Evolutionary conservation across 1,140 invertebrate genomes (phyloP), one percentile per base, ranked within the genome.

Genomic region (Drosophila pseudoobscura): DNA sequence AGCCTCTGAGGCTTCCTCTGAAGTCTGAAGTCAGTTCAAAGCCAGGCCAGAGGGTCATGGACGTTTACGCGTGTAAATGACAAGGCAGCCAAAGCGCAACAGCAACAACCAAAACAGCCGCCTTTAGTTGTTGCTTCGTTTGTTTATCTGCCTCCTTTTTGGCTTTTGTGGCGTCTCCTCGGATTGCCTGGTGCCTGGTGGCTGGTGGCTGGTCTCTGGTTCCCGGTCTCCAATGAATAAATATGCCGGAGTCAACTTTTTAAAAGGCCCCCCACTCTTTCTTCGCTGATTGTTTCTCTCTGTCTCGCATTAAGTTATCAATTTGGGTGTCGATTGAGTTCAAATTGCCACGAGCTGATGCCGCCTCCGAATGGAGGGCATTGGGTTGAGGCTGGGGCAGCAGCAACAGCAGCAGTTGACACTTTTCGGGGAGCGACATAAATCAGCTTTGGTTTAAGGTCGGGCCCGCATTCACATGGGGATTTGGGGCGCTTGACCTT

Each of bases 31-130:
- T 78, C 68, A 60, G 63, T 71, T 41, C 66, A 62, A 75, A 63
- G 77, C 56, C 82, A 53, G 83, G 83, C 82, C 82, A 87, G 72
- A 87, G 82, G 82, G 83, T 87, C 82, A 87, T 41, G 82, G 82
- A 88, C 82, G 83, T 88, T 87, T 82, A 83, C 69, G 83, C 75
- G 77, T 88, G 83, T 82, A 87, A 83, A 83, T 82, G 83, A 83
- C 83, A 82, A 80, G 63, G 51, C 65, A 69, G 63, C 52, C 65
- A 58, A 61, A 61, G 62, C 54, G 63, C 57, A 72, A 59, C 51
- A 41, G 31, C 59, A 65, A 66, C 22, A 58, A 26, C 58, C 64
- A 59, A 46, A 44, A 39, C 29, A 50, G 45, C 8, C 24, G 56
- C 54, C 45, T 82, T 62, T 55, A 56, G 72, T 71, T 65, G 55